phyloP scores from a whole-genome alignment of 1,140 invertebrate species.

The Calephelis nemesis region DNA sequence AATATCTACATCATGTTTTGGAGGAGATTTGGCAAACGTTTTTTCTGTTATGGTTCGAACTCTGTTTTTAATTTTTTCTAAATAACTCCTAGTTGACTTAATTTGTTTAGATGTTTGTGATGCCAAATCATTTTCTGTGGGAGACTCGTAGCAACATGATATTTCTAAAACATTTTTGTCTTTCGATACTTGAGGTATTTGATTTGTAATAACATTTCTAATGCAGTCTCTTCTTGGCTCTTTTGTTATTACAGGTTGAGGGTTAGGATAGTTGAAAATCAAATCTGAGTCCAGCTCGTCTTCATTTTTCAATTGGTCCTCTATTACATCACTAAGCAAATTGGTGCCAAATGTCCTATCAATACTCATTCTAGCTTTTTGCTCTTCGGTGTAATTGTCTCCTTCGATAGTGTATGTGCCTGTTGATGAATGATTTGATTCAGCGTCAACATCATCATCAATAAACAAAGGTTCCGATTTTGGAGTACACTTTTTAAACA shows the following conservation, averaged over 20 bases:
- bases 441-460: slow-evolving; percentile 64
- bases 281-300: slow-evolving; percentile 53
- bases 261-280: slow-evolving; percentile 57
- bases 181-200: slow-evolving; percentile 63
- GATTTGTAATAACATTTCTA: slow-evolving; percentile 48
- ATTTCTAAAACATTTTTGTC: slow-evolving; percentile 81
- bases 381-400: slow-evolving; percentile 90
- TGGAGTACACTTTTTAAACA: slow-evolving; percentile 63
- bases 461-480: slow-evolving; percentile 62
- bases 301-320: slow-evolving; percentile 48
- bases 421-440: slow-evolving; percentile 81
- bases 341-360: slow-evolving; percentile 84
- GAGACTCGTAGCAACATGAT: slow-evolving; percentile 80
- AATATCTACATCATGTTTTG: slow-evolving; percentile 65
- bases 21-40: slow-evolving; percentile 68
- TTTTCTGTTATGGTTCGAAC: slow-evolving; percentile 79
- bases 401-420: slow-evolving; percentile 94
- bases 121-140: slow-evolving; percentile 68
- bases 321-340: slow-evolving; percentile 50
- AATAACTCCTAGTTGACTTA: slow-evolving; percentile 77
- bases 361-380: slow-evolving; percentile 92
- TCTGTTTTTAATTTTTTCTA: slow-evolving; percentile 81
- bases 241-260: slow-evolving; percentile 55
- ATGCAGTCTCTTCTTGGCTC: slow-evolving; percentile 58
- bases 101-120: slow-evolving; percentile 71